Percentiles rank a stretch among this genome's conserved stretches.
These are phyloP conservation scores for Drymonia ruficornis DNA, from an alignment of 2,888 invertebrate species.

Conservation along the genomic window DNA sequence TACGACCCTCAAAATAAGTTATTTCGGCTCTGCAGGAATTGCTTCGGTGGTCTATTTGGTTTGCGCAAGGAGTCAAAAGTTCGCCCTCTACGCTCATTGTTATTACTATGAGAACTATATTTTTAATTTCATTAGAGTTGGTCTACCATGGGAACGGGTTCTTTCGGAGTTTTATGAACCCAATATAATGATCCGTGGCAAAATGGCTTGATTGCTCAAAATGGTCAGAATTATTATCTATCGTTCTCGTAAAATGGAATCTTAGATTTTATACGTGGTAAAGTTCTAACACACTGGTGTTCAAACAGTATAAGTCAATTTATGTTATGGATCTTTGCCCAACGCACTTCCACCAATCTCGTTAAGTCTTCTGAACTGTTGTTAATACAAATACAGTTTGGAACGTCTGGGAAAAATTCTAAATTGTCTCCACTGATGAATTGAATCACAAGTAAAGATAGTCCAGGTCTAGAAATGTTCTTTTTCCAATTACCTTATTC, in stretches of 20 bases:
- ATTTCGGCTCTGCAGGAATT: conserved; percentile 58
- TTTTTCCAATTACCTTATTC: too few species aligned
- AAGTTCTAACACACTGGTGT: neutral
- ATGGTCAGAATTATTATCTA: neutral
- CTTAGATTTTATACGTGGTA: neutral
- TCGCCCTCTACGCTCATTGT: conserved; percentile 25
- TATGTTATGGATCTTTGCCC: neutral
- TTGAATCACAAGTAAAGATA: too few species aligned
- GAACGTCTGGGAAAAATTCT: too few species aligned
- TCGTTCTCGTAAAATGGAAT: neutral
- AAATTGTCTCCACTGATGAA: too few species aligned
- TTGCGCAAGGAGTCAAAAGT: conserved; percentile 43
- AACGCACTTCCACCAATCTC: too few species aligned
- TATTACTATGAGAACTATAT: conserved; percentile 29
- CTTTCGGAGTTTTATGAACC: conserved; percentile 2
- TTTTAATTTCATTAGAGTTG: conserved; percentile 5
- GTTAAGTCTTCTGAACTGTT: too few species aligned
- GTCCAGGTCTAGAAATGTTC: too few species aligned
- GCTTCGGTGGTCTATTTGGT: conserved; percentile 52
- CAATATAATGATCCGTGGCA: conserved; percentile 3
- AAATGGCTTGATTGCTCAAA: conserved; percentile 3
- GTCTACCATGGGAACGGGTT: conserved; percentile 7
- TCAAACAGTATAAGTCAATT: neutral
- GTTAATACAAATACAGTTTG: too few species aligned
- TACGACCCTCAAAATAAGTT: conserved; percentile 69